A percentile compares a stretch with the other conserved stretches of the same genome.
Conservation (phyloP, 2,797 vertebrate species). For the Antennarius maculatus region DNA sequence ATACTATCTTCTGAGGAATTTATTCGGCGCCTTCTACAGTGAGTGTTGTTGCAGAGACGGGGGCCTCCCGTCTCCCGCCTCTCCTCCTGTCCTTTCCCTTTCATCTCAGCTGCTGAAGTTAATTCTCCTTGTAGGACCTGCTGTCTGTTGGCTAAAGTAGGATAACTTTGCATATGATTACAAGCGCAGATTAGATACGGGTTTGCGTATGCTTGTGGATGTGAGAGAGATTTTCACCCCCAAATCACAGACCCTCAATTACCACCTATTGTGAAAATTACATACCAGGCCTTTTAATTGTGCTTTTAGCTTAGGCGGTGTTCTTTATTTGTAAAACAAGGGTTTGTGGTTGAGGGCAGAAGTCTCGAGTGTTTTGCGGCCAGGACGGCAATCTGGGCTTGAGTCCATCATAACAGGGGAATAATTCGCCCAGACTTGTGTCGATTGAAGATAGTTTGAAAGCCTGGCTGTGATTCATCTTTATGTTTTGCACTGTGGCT, state of each 20-base stretch:
- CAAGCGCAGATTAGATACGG: slow-evolving; percentile 36
- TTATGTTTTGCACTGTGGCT: slow-evolving; percentile 65
- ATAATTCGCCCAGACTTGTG: slow-evolving; percentile 36
- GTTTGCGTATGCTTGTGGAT: slow-evolving; percentile 23
- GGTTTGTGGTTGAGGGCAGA: slow-evolving; percentile 32
- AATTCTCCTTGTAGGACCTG: slow-evolving; percentile 62
- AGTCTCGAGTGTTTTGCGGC: slow-evolving; percentile 50
- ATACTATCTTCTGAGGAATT: slow-evolving; percentile 86
- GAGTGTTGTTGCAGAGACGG: slow-evolving; percentile 63
- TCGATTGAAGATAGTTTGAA: slow-evolving; percentile 58
- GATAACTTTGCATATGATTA: slow-evolving; percentile 64
- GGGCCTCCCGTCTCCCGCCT: slow-evolving; percentile 34
- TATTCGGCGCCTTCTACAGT: slow-evolving; percentile 86
- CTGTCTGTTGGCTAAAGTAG: slow-evolving; percentile 52
- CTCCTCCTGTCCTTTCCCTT: slow-evolving; percentile 37
- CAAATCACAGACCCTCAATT: slow-evolving; percentile 32
- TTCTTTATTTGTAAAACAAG: slow-evolving; percentile 39
- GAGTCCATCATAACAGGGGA: slow-evolving; percentile 44
- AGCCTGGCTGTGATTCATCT: slow-evolving; percentile 53
- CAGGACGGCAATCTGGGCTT: slow-evolving; percentile 27
- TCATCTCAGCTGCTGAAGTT: slow-evolving; percentile 48
- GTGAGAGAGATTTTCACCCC: slow-evolving; percentile 23
- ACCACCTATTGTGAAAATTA: slow-evolving; percentile 33
- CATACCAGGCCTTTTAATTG: slow-evolving; percentile 20
- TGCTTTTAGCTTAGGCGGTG: slow-evolving; percentile 26